These are phyloP conservation scores for Parascotia fuliginaria DNA, from an alignment of 2,888 invertebrate genomes.

Conservation along the genomic window DNA sequence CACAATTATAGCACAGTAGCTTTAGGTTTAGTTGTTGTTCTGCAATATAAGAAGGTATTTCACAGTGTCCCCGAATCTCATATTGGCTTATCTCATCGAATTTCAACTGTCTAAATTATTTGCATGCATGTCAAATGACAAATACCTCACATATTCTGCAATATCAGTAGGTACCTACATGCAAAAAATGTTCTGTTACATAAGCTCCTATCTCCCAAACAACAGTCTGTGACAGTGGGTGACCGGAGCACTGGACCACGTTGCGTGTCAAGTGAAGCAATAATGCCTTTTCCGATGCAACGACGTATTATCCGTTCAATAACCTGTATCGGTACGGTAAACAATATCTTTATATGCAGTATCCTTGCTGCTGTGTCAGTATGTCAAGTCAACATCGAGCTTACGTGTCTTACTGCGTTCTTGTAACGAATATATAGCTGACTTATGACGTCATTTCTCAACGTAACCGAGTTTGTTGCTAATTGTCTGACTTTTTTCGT, in stretches of 20 bases:
- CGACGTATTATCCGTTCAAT: slow-evolving; percentile 28
- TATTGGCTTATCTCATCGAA: too few species aligned
- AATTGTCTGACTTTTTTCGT: background rate
- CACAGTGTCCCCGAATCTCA: too few species aligned
- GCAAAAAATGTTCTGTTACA: slow-evolving; percentile 22
- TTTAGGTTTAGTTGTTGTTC: too few species aligned
- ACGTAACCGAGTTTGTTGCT: background rate
- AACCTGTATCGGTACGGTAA: slow-evolving; percentile 23
- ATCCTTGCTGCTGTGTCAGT: slow-evolving; percentile 31
- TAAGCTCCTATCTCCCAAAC: slow-evolving; percentile 29
- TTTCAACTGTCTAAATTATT: too few species aligned
- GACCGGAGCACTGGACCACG: slow-evolving; percentile 36
- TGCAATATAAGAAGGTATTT: too few species aligned
- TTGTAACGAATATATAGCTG: slow-evolving; percentile 31
- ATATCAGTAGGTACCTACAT: background rate
- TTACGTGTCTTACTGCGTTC: slow-evolving; percentile 24
- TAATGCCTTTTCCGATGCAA: slow-evolving; percentile 36
- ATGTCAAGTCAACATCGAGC: slow-evolving; percentile 38
- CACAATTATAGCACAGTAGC: too few species aligned
- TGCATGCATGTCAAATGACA: too few species aligned
- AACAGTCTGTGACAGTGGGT: slow-evolving; percentile 36
- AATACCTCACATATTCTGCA: background rate
- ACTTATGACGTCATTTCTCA: background rate
- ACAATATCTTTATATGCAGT: slow-evolving; percentile 23
- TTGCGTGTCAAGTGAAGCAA: slow-evolving; percentile 41